These are phyloP conservation scores for Ariolimax columbianus DNA, from an alignment of 2,888 invertebrate species.

Conservation along the genomic window DNA sequence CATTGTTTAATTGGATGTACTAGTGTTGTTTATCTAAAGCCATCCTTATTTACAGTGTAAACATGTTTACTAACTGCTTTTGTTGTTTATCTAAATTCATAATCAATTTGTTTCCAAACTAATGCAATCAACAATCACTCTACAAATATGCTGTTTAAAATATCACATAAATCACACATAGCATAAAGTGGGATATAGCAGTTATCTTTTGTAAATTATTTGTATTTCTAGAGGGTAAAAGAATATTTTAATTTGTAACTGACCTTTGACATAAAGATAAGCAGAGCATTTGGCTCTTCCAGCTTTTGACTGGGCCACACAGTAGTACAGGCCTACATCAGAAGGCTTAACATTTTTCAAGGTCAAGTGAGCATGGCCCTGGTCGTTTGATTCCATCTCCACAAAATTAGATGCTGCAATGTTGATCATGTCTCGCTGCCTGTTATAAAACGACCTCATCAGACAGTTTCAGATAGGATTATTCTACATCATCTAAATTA, in stretches of 20 bases:
- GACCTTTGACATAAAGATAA: conserved; percentile 73
- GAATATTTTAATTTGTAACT: conserved; percentile 40
- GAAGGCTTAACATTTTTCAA: conserved; percentile 90
- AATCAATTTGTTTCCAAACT: too few relatives aligned
- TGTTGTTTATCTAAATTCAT: too few relatives aligned
- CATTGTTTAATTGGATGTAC: too few relatives aligned
- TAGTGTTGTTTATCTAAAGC: too few relatives aligned
- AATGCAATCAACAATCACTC: too few relatives aligned
- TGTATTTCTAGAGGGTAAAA: not conserved
- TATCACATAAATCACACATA: too few relatives aligned
- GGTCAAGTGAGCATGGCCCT: conserved; percentile 87
- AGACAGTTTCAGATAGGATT: not conserved
- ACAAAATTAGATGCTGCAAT: conserved; percentile 77
- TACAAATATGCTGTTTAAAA: too few relatives aligned
- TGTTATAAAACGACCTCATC: conserved; percentile 52
- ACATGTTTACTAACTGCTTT: too few relatives aligned
- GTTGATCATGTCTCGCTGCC: conserved; percentile 72
- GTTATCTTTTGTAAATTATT: too few relatives aligned
- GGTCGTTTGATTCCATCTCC: conserved; percentile 93
- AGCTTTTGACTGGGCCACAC: conserved; percentile 93
- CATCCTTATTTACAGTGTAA: too few relatives aligned
- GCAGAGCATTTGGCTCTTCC: conserved; percentile 83
- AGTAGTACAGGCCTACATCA: conserved; percentile 91
- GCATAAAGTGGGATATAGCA: too few relatives aligned
- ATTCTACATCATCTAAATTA: not conserved